Conservation (phyloP, 2,113 vertebrate species). For the Elanoides forficatus region DNA sequence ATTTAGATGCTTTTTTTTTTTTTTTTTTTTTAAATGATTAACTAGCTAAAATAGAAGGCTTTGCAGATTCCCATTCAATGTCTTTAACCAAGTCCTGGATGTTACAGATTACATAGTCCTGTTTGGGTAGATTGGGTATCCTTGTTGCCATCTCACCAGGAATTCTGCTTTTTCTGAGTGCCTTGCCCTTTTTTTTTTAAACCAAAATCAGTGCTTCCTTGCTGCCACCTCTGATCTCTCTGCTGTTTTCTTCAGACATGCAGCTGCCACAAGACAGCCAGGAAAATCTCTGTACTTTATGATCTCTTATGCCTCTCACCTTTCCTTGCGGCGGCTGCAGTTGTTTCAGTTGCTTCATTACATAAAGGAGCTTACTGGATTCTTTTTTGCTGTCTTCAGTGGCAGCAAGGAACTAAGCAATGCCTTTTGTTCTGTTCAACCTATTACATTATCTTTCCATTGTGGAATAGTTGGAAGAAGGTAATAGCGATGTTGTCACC, state of each 20-base stretch:
- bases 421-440: neutral
- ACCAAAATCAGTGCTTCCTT: neutral
- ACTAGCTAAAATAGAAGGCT: neutral
- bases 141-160: neutral
- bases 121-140: neutral
- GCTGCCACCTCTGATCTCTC: neutral
- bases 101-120: neutral
- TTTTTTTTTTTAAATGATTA: neutral
- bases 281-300: neutral
- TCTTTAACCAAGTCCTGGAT: neutral
- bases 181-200: neutral
- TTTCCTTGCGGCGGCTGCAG: neutral
- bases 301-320: neutral
- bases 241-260: neutral
- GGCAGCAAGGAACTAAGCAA: neutral
- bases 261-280: neutral
- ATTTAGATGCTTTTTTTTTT: neutral
- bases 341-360: neutral
- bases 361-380: neutral
- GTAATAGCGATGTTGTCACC: neutral
- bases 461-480: neutral
- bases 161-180: neutral
- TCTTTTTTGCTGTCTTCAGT: neutral
- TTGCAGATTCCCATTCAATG: neutral
- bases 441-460: slow-evolving; percentile 21